A percentile compares a stretch with the other conserved stretches of the same genome.
Conservation (phyloP, 2,797 vertebrate genomes). For the Acrossocheilus wenchowensis region DNA sequence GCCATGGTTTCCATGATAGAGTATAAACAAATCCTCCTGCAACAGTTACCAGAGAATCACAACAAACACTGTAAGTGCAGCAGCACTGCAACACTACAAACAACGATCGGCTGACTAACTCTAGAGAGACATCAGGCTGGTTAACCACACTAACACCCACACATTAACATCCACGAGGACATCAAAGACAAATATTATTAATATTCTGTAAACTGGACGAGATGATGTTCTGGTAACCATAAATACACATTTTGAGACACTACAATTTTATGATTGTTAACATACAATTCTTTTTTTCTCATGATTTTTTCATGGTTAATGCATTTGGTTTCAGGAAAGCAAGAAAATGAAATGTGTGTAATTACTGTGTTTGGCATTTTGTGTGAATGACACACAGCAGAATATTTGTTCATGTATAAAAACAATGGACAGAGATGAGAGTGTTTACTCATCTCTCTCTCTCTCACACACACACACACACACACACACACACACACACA, state of each 20-base stretch:
- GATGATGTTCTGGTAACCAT: not conserved
- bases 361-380: not conserved
- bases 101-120: not conserved
- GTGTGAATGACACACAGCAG: not conserved
- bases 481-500: not conserved
- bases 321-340: not conserved
- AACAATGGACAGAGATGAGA: not conserved
- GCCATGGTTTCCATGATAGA: conserved; percentile 8
- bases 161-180: not conserved
- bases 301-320: not conserved
- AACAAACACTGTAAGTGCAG: not conserved
- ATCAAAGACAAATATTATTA: not conserved
- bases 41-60: not conserved
- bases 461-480: not conserved
- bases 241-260: not conserved
- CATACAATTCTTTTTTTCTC: not conserved
- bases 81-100: conserved; percentile 4
- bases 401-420: not conserved
- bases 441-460: not conserved
- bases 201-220: not conserved
- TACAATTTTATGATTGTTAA: not conserved
- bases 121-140: not conserved
- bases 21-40: conserved; percentile 11
- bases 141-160: conserved; percentile 19
- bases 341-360: not conserved